These are phyloP conservation scores for Channallabes apus DNA, from an alignment of 2,797 vertebrate species.

Conservation along the genomic window DNA sequence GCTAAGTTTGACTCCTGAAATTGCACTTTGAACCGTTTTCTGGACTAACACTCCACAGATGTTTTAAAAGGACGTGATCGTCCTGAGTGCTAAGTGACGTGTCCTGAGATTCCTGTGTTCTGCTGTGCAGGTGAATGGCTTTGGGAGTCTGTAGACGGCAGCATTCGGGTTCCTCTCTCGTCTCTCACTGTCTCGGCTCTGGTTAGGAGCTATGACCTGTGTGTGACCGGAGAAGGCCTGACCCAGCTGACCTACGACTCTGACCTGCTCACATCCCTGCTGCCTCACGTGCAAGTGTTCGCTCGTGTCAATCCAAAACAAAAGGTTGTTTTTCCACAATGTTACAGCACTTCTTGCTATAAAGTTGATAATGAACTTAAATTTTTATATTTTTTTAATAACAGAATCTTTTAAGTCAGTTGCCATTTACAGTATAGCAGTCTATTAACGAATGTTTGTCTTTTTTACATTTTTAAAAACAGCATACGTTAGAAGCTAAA, in stretches of 20 bases:
- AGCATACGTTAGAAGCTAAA: neutral
- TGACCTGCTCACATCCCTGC: conserved; percentile 75
- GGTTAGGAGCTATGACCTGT: conserved; percentile 78
- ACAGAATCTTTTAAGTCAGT: neutral
- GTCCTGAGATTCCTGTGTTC: neutral
- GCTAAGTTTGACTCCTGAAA: neutral
- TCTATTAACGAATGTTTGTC: neutral
- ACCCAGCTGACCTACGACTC: conserved; percentile 72
- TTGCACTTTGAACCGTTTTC: neutral
- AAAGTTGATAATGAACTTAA: neutral
- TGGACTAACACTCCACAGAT: neutral
- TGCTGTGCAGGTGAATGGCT: conserved; percentile 75
- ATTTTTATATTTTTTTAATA: neutral
- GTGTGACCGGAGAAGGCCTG: conserved; percentile 90
- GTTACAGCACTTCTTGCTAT: neutral
- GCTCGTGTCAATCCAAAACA: conserved; percentile 96
- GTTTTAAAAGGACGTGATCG: neutral
- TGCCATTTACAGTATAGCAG: neutral
- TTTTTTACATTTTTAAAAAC: neutral
- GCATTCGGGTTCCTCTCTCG: conserved; percentile 67
- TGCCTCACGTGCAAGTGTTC: conserved; percentile 89
- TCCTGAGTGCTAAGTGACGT: neutral
- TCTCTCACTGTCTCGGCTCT: conserved; percentile 70
- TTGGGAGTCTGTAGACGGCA: conserved; percentile 88
- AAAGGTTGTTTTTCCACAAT: conserved; percentile 76